phyloP scores from a whole-genome alignment of 2,113 vertebrate species.

The Reinhardtius hippoglossoides region DNA sequence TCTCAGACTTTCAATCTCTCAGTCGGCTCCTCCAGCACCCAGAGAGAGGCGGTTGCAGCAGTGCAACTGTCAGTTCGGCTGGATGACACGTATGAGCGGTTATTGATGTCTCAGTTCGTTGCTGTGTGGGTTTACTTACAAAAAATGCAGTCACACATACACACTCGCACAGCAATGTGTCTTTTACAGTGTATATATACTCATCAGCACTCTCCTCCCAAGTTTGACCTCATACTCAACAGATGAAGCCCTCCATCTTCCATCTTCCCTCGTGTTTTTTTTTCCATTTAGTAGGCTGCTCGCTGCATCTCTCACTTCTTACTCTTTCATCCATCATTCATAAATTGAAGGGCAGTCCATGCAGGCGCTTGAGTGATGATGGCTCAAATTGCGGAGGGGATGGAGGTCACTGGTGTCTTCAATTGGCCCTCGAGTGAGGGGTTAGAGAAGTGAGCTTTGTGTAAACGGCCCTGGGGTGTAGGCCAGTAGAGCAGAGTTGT shows the following conservation, averaged over 20 bases:
- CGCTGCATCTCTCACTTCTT: not conserved
- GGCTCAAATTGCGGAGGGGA: slow-evolving; percentile 42
- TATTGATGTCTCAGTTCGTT: slow-evolving; percentile 51
- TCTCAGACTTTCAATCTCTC: slow-evolving; percentile 21
- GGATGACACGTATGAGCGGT: slow-evolving; percentile 10
- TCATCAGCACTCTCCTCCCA: slow-evolving; percentile 2
- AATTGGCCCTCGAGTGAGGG: slow-evolving; percentile 2
- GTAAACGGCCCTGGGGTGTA: slow-evolving; percentile 26
- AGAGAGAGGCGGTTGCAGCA: slow-evolving; percentile 12
- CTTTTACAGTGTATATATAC: not conserved
- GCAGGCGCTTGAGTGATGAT: slow-evolving; percentile 28
- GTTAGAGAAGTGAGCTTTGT: slow-evolving; percentile 14
- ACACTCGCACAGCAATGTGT: not conserved
- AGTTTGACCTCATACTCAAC: slow-evolving; percentile 14
- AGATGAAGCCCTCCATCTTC: not conserved
- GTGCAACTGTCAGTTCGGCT: slow-evolving; percentile 19
- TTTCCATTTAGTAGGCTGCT: not conserved
- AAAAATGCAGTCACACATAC: not conserved
- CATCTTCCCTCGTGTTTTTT: not conserved
- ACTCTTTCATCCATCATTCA: slow-evolving; percentile 57
- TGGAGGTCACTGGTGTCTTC: slow-evolving; percentile 41
- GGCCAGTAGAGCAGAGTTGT: slow-evolving; percentile 15
- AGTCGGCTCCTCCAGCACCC: not conserved
- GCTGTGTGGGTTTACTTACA: not conserved
- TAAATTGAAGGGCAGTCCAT: slow-evolving; percentile 27